Conservation (phyloP, 2,113 vertebrate genomes). For the Acanthochromis polyacanthus region DNA sequence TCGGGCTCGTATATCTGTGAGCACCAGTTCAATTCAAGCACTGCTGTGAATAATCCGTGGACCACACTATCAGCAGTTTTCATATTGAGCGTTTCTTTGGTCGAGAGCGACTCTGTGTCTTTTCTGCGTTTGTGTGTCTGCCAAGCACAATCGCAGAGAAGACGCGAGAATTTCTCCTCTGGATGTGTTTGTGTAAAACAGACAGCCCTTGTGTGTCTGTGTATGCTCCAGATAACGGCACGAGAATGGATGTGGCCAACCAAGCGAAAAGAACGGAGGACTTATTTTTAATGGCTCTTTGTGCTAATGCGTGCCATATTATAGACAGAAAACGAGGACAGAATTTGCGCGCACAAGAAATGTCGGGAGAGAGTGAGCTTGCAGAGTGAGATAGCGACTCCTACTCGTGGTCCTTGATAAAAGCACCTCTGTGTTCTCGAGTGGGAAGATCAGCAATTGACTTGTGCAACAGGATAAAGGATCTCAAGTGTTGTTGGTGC, state of each 20-base stretch:
- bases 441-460: slow-evolving; percentile 1
- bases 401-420: not conserved
- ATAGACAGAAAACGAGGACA: not conserved
- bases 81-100: not conserved
- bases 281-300: not conserved
- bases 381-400: not conserved
- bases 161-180: not conserved
- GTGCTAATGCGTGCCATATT: not conserved
- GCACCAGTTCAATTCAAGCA: too few species aligned
- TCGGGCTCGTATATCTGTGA: not conserved
- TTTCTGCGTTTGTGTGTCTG: not conserved
- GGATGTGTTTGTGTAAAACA: not conserved
- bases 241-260: slow-evolving; percentile 15
- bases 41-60: too few species aligned
- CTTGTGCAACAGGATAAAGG: not conserved
- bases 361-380: not conserved
- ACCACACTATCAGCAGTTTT: not conserved
- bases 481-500: not conserved
- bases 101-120: not conserved
- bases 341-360: not conserved
- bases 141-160: not conserved
- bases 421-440: not conserved
- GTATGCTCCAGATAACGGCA: slow-evolving; percentile 14
- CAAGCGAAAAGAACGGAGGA: not conserved
- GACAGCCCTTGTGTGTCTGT: not conserved